A percentile compares a stretch with the other conserved stretches of the same genome.
These are phyloP conservation scores for Himalopsyche anomala DNA, from an alignment of 2,888 invertebrate genomes.

Conservation along the genomic window DNA sequence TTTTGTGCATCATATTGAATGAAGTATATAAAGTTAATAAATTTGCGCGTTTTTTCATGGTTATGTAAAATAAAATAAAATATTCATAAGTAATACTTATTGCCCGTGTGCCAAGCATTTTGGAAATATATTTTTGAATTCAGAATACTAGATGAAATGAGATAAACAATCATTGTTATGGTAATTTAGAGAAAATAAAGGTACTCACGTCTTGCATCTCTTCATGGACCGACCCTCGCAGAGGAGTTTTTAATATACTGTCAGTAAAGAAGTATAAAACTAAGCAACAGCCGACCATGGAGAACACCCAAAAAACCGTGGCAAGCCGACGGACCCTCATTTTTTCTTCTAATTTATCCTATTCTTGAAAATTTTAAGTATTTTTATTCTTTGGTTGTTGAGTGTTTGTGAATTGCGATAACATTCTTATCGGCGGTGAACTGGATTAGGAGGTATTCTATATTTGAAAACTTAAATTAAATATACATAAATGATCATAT, in stretches of 20 bases:
- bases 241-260: constrained; percentile 78
- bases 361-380: background rate
- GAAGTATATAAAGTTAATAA: no score
- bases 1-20: no score
- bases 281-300: constrained; percentile 79
- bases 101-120: no score
- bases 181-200: background rate
- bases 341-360: constrained; percentile 65
- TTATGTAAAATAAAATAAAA: no score
- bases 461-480: background rate
- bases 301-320: constrained; percentile 79
- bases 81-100: no score
- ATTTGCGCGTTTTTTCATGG: no score
- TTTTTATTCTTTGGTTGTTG: constrained; percentile 5
- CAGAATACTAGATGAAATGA: no score
- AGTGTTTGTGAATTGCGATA: constrained; percentile 2
- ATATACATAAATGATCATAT: background rate
- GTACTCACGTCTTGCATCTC: constrained; percentile 80
- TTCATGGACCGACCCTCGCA: constrained; percentile 76
- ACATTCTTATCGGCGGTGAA: constrained; percentile 22
- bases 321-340: constrained; percentile 79
- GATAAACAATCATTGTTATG: no score
- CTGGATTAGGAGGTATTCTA: background rate
- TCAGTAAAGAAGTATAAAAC: constrained; percentile 82
- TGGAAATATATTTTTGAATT: no score